Evolutionary conservation across 1,140 invertebrate genomes (phyloP).

Genomic region (Bathynomus jamesi): DNA sequence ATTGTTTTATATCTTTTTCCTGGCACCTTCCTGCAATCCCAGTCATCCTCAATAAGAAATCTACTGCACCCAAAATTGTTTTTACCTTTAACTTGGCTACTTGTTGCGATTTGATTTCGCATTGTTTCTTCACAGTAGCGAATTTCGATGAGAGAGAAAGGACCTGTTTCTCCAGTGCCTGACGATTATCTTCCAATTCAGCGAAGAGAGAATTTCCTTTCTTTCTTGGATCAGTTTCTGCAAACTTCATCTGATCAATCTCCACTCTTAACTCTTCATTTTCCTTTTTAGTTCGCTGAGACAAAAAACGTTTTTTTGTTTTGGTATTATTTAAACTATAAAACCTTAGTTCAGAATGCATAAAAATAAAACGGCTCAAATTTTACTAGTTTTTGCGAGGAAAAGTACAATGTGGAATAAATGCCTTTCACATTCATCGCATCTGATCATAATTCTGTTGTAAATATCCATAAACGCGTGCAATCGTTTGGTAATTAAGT

Average conservation of each 20-base stretch:
- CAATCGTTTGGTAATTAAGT: no score
- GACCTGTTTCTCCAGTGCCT: slow-evolving; percentile 7
- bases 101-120: slow-evolving; percentile 6
- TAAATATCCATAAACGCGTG: no score
- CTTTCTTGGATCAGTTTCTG: slow-evolving; percentile 8
- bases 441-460: no score
- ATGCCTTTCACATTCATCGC: no score
- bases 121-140: neutral
- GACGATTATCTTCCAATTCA: slow-evolving; percentile 14
- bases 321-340: neutral
- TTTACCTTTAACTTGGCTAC: slow-evolving; percentile 10
- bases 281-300: slow-evolving; percentile 5
- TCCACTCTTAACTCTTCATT: neutral
- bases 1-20: no score
- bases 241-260: neutral
- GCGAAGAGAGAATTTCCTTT: slow-evolving; percentile 20
- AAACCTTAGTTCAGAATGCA: no score
- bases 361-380: no score
- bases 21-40: no score
- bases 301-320: neutral
- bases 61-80: no score
- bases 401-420: no score
- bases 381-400: no score
- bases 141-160: neutral
- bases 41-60: no score